Evolutionary conservation across 2,797 vertebrate species (phyloP).

Genomic region (Acipenser transmontanus): DNA sequence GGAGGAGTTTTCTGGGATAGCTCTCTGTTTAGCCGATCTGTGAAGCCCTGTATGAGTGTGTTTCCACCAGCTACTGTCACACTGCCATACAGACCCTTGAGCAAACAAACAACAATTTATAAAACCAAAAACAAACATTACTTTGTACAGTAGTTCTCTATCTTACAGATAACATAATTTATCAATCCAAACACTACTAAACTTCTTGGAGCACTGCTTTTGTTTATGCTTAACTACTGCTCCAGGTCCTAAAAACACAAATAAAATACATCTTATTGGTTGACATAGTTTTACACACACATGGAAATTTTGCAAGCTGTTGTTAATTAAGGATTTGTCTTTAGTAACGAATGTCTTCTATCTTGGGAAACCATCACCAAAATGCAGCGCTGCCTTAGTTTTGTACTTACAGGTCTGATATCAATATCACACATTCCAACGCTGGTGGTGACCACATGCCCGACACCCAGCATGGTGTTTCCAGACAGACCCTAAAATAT

Average conservation of each 20-base stretch:
- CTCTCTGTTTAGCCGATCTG: conserved; percentile 89
- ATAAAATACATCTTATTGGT: too few species aligned
- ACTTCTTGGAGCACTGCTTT: neutral
- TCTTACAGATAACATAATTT: neutral
- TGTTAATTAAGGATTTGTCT: too few species aligned
- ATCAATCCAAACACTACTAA: neutral
- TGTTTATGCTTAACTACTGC: neutral
- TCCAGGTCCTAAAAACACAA: too few species aligned
- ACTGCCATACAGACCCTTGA: conserved; percentile 90
- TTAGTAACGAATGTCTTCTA: too few species aligned
- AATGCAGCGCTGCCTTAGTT: neutral
- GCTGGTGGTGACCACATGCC: conserved; percentile 94
- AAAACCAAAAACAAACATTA: neutral
- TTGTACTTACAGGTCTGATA: conserved; percentile 83
- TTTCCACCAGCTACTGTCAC: conserved; percentile 96
- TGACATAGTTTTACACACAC: too few species aligned
- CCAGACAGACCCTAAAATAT: conserved; percentile 85
- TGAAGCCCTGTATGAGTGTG: conserved; percentile 95
- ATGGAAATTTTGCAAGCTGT: too few species aligned
- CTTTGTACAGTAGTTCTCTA: neutral
- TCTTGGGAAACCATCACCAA: too few species aligned
- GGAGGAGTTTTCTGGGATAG: conserved; percentile 97
- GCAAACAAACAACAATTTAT: neutral
- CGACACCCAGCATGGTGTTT: conserved; percentile 96
- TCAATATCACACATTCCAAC: conserved; percentile 99